phyloP scores from a whole-genome alignment of 1,140 invertebrate genomes.

The Diorhabda elongata region DNA sequence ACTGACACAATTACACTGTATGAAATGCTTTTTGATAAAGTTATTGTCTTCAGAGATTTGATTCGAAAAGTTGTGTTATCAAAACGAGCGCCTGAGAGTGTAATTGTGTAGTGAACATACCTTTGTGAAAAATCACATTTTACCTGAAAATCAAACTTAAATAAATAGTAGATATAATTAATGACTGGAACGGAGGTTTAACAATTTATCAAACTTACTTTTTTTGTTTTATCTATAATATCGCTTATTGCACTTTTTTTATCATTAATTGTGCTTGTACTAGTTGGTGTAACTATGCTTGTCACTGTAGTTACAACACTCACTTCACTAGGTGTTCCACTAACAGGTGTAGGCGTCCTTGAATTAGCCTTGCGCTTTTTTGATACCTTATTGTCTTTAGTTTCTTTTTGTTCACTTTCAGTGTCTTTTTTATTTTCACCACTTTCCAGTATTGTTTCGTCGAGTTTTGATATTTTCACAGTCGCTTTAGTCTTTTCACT shows the following conservation, averaged over 20 bases:
- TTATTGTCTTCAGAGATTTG: no score
- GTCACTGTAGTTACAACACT: slow-evolving; percentile 32
- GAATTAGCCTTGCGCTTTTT: slow-evolving; percentile 40
- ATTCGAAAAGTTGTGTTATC: no score
- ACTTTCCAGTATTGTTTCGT: slow-evolving; percentile 42
- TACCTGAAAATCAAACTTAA: no score
- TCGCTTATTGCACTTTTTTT: slow-evolving; percentile 28
- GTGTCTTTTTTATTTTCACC: slow-evolving; percentile 46
- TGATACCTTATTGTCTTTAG: slow-evolving; percentile 31
- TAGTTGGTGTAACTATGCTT: slow-evolving; percentile 23
- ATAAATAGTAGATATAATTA: background rate
- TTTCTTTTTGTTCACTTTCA: slow-evolving; percentile 35
- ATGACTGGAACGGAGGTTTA: background rate
- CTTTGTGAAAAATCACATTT: no score
- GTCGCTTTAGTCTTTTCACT: slow-evolving; percentile 36
- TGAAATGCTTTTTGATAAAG: no score
- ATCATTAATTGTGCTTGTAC: slow-evolving; percentile 24
- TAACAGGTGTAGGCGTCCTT: slow-evolving; percentile 43
- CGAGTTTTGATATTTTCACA: slow-evolving; percentile 33
- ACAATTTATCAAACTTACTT: slow-evolving; percentile 28
- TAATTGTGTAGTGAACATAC: no score
- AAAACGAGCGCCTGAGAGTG: no score
- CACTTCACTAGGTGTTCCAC: slow-evolving; percentile 30
- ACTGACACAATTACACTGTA: no score
- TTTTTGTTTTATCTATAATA: slow-evolving; percentile 40